Evolutionary conservation across 2,888 invertebrate species (phyloP), one percentile per base, ranked within the genome.

Genomic region (Rhabditoides inermis): DNA sequence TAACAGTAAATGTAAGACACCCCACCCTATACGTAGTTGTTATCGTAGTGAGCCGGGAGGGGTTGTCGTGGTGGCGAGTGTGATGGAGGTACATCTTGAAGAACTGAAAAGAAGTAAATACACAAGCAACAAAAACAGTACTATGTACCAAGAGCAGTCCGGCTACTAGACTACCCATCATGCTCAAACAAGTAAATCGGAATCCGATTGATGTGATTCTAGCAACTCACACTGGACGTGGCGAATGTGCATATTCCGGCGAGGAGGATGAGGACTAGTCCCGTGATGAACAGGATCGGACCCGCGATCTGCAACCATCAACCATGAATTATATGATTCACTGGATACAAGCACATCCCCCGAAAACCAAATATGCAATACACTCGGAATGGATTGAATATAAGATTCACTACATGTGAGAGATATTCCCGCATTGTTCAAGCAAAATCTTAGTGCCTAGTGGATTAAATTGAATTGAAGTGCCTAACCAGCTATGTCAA

Each of bases 21-120:
- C 41, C 44, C 27, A 73, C 73, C 55, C 55, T 46, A 46, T 66
- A 70, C 47, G 63, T 63, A 3, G 72, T 75, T 3, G 74, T 74
- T 25, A 73, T 72, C 22, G 75, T 69, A 4, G 71, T 72, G 15
- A 72, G 52, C 39, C 65, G 59, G 2, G 74, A 67, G 3, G 69
- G 70, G 47, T 68, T 68, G 27, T 72, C 69, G 30, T 72, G 69
- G 39, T 70, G 69, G 48, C 69, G 69, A 3, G 72, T 68, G 54
- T 75, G 72, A 35, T 75, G 65, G 26, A 76, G 58, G 27, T 70
- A 66, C 23, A 70, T 57, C 46, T 67, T 67, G 51, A 68, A 68
- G 48, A 70, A 65, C 72, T 72, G 36, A 55, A 62, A 51, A 28
- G 18, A 37, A 40, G 26, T 18, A 48, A 32, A 20, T 25, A 23